phyloP scores from a whole-genome alignment of 2,113 vertebrate species.

The Pseudolaguvia tuberculata region DNA sequence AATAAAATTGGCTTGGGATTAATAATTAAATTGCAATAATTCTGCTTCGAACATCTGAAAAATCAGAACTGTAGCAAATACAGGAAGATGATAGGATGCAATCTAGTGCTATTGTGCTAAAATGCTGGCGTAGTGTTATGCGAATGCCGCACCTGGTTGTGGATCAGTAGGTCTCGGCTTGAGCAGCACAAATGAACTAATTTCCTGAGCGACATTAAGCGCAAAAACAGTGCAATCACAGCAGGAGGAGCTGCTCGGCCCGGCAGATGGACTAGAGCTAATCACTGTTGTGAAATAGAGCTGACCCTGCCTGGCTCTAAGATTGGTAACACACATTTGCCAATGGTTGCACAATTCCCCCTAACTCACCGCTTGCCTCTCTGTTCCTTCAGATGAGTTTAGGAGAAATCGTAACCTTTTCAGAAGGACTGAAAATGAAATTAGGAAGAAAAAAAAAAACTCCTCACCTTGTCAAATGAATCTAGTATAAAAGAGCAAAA shows the following conservation, averaged over 20 bases:
- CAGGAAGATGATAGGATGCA: conserved; percentile 40
- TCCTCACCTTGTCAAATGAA: conserved; percentile 58
- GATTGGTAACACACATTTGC: conserved; percentile 59
- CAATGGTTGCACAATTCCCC: conserved; percentile 50
- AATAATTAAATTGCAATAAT: conserved; percentile 20
- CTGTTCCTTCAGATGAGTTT: conserved; percentile 56
- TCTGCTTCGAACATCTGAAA: conserved; percentile 17
- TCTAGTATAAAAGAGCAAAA: conserved; percentile 65
- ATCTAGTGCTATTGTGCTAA: conserved; percentile 46
- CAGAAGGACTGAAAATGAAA: conserved; percentile 62
- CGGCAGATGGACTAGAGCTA: conserved; percentile 72
- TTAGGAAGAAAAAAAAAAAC: conserved; percentile 61
- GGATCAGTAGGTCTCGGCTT: conserved; percentile 55
- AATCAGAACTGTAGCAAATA: conserved; percentile 18
- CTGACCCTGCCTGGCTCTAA: conserved; percentile 71
- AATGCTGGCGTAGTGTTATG: conserved; percentile 37
- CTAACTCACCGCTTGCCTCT: conserved; percentile 50
- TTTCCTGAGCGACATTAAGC: conserved; percentile 67
- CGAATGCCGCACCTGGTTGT: conserved; percentile 66
- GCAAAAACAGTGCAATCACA: conserved; percentile 71
- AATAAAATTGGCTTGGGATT: background rate
- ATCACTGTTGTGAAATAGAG: conserved; percentile 76
- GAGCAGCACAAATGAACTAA: conserved; percentile 69
- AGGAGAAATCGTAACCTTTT: conserved; percentile 50
- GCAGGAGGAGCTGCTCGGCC: conserved; percentile 60